A percentile compares a stretch with the other conserved stretches of the same genome.
Evolutionary conservation across 1,140 invertebrate species (phyloP).

Genomic region (Tetramorium parvispinum): DNA sequence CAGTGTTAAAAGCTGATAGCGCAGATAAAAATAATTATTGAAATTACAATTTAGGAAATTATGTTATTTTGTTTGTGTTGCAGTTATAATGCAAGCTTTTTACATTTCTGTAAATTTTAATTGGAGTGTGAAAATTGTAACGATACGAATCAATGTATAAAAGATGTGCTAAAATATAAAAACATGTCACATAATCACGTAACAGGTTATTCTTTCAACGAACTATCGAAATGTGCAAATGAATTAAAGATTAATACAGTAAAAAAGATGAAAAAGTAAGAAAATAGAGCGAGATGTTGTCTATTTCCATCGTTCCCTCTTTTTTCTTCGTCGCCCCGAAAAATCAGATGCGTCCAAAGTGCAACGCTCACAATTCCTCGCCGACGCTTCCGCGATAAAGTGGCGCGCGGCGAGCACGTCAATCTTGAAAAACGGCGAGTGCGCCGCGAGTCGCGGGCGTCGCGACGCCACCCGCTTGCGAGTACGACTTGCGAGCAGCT

Average conservation of each 20-base stretch:
- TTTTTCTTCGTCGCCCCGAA: not conserved
- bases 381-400: constrained; percentile 38
- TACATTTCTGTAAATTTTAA: not conserved
- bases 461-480: constrained; percentile 20
- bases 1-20: too few relatives aligned
- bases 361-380: constrained; percentile 49
- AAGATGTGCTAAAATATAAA: not conserved
- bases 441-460: constrained; percentile 10
- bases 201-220: not conserved
- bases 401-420: not conserved
- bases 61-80: not conserved
- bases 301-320: not conserved
- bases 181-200: not conserved
- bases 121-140: not conserved
- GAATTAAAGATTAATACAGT: constrained; percentile 25
- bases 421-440: constrained; percentile 51
- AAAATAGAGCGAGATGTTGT: not conserved
- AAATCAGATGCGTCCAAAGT: constrained; percentile 39
- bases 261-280: not conserved
- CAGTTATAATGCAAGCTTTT: not conserved
- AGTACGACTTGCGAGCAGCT: constrained; percentile 8
- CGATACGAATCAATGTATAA: not conserved
- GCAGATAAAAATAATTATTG: not conserved
- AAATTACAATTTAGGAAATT: not conserved
- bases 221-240: not conserved